Percentiles rank a stretch among this genome's conserved stretches.
These are phyloP conservation scores for Triplophysa siluroides DNA, from an alignment of 2,113 vertebrate genomes.

Conservation along the genomic window DNA sequence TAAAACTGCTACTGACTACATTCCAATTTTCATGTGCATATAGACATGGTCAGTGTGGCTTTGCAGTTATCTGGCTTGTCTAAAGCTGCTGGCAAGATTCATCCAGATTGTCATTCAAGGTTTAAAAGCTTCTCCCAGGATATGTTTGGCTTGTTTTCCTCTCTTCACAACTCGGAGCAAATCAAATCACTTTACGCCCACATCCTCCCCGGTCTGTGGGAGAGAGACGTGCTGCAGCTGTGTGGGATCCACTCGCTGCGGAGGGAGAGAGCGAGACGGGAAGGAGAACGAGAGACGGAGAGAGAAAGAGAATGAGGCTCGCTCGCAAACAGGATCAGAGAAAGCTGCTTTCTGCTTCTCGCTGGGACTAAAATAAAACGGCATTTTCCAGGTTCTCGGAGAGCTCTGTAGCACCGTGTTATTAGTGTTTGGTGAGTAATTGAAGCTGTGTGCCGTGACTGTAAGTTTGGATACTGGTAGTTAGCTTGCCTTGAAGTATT, in stretches of 20 bases:
- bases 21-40: not conserved
- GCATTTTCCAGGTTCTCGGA: conserved; percentile 5
- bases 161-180: conserved; percentile 57
- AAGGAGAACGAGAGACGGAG: not conserved
- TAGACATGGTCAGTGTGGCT: not conserved
- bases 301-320: conserved; percentile 8
- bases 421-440: conserved; percentile 37
- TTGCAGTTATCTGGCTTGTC: not conserved
- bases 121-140: conserved; percentile 49
- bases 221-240: conserved; percentile 60
- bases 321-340: conserved; percentile 18
- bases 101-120: conserved; percentile 26
- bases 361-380: conserved; percentile 31
- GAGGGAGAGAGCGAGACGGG: not conserved
- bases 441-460: conserved; percentile 18
- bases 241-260: conserved; percentile 55
- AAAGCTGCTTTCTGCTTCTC: conserved; percentile 21
- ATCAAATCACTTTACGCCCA: conserved; percentile 68
- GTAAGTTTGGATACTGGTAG: not conserved
- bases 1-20: not conserved
- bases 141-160: conserved; percentile 52
- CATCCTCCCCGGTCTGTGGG: conserved; percentile 62
- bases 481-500: conserved; percentile 34
- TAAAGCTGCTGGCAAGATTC: conserved; percentile 4
- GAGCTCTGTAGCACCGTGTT: conserved; percentile 14